Evolutionary conservation across 1,140 invertebrate genomes (phyloP), one percentile per base, ranked within the genome.

Genomic region (Hormaphis cornu): DNA sequence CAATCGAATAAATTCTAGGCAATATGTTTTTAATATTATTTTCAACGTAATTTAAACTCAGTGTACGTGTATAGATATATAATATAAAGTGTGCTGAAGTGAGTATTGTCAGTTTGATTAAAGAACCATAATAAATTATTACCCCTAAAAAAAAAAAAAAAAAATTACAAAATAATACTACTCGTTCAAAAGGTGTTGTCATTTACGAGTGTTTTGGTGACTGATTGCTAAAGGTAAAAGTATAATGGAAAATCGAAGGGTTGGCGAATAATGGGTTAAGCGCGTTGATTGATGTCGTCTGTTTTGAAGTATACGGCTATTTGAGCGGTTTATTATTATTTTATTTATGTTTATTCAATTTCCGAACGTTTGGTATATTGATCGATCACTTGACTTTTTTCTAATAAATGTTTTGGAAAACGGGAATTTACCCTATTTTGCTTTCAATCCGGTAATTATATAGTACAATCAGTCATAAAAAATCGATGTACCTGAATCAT

Each of bases 221-320:
- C 40, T 66, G 61, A 66, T 66, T 26, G 42, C 44, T 44, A 12
- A 50, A 66, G 61, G 61, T 66, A 66, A 66, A 66, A 66, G 48
- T 48, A 66, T 48, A 66, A 66, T 33, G 42, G 44, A 18, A 33
- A 48, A 66, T 50, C 44, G 61, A 66, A 66, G 61, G 61, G 44
- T 66, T 66, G 28, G 16, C 22, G n/a, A n/a, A 14, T 20, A 46
- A 66, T 66, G 44, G 44, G 61, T 66, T 66, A 66, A 48, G n/a
- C n/a, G n/a, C 35, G 61, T 66, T 66, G 61, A 66, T 66, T 66
- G 61, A 66, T 66, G 61, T 66, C 44, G 33, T 66, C 61, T 66
- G 61, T 66, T 66, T 48, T 66, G 26, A 66, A 66, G 40, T 30
- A n/a, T n/a, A 16, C 58, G 24, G 22, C 58, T 63, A 63, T 63